Base-by-base conservation (phyloP, 2,888 invertebrate genomes). In the Mactromeris polynyma region DNA sequence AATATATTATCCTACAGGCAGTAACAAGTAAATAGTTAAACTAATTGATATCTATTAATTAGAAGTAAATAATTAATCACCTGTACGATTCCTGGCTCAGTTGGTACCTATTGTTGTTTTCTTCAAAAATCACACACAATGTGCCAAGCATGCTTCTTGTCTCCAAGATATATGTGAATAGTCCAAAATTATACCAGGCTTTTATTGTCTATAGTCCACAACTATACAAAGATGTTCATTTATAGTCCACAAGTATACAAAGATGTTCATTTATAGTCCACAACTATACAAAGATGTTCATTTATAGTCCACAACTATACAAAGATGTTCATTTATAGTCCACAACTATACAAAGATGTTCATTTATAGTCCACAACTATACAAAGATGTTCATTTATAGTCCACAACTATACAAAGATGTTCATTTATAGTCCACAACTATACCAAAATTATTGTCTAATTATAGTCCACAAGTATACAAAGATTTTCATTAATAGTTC, bases 121-220 rank as follows among this genome's bases (percentile, higher is more conserved):
- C 90, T 80, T 90, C 90, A 19, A 85, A n/a, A 46, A 90, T 90
- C 17, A 90, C 85, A 85, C 87, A 90, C 42, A 90, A 79, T 38
- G 90, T 87, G 6, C 87, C 87, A 31, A 90, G 46, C 90, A 90
- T 90, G 9, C 21, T 82, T 64, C 26, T 64, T n/a, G n/a, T 26
- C 9, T 64, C 58, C 11, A 64, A 64, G n/a, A 64, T 64, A 11
- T 26, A 64, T 64, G 26, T 26, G 26, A 26, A 26, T 26, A n/a
- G 11, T 51, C 4, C 51, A 2, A 6, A 9, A 51, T 17, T 31
- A 46, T 33, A 17, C 46, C 42, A 69, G 1, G n/a, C n/a, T 69
- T 69, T 69, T 26, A 69, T 69, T 69, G 33, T 69, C 26, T 69
- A 36, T n/a, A n/a, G 4, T 58, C 58, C 58, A 7, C 6, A 58